Conservation (phyloP, 2,797 vertebrate genomes). For the Arnoldichthys spilopterus region DNA sequence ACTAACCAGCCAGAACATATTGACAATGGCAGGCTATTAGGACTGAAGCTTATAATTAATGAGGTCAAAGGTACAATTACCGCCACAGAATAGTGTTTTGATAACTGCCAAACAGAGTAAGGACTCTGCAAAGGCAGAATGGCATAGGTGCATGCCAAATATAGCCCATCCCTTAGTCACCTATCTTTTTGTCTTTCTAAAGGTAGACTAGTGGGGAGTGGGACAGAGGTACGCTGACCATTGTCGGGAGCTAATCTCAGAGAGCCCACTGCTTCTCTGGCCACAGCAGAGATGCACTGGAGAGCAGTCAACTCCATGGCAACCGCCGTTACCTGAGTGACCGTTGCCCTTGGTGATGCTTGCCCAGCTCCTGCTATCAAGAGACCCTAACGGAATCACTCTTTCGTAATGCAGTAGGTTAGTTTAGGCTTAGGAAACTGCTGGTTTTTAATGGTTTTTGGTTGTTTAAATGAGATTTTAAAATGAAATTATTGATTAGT, state of each 20-base stretch:
- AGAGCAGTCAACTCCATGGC: slow-evolving; percentile 33
- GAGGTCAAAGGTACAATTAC: background rate
- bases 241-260: background rate
- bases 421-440: slow-evolving; percentile 7
- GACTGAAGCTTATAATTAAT: slow-evolving; percentile 13
- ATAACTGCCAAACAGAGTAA: slow-evolving; percentile 3
- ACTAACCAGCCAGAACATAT: background rate
- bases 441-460: slow-evolving; percentile 48
- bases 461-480: slow-evolving; percentile 12
- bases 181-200: background rate
- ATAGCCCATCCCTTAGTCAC: background rate
- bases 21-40: background rate
- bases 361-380: background rate
- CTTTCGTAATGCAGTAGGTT: slow-evolving; percentile 5
- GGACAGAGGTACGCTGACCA: slow-evolving; percentile 1
- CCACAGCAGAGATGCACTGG: background rate
- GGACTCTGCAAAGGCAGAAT: background rate
- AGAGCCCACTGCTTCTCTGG: background rate
- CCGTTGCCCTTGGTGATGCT: slow-evolving; percentile 2
- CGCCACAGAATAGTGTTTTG: background rate
- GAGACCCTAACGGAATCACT: background rate
- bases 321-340: slow-evolving; percentile 35
- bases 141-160: background rate
- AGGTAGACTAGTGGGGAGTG: background rate
- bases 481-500: slow-evolving; percentile 37